Evolutionary conservation across 2,797 vertebrate genomes (phyloP), one percentile per base, ranked within the genome.

Genomic region (Ataeniobius toweri): DNA sequence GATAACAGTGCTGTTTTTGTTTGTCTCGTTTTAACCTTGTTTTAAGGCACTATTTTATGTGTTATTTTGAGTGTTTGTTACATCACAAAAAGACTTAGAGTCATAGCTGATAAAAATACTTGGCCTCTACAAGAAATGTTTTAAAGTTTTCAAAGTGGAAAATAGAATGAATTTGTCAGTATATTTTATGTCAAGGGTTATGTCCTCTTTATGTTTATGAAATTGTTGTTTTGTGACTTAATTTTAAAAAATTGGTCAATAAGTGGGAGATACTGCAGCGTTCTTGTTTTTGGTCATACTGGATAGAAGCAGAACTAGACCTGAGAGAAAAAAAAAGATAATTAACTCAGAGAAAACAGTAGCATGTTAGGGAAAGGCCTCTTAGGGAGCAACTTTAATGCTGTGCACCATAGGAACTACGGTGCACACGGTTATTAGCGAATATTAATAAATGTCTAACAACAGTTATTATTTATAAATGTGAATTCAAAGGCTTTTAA

Each of bases 1-100:
- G 81, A 71, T 53, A 75, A 77, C 72, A 22, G 16, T 77, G 76
- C 81, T 89, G 80, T 91, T 89, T 91, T 78, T 88, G 74, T 88
- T 87, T 73, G 73, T 84, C 76, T 85, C 55, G 73, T 78, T 86
- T 89, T 86, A 86, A 91, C 92, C 91, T 94, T 93, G 85, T 82
- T 86, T 83, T 76, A 22, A 82, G 91, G 89, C 86, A 74, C 13
- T 53, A 44, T 28, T 70, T 71, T 72, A 50, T 53, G 51, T 71
- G 76, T 63, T 71, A 65, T 82, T 88, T 70, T 31, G 24, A 31
- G 53, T 87, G 56, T 76, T 91, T 80, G 69, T 12, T 77, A 77
- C 81, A 79, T 80, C 56, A 69, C 65, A 16, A 78, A 48, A 18
- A 58, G 53, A 79, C 13, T 24, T 10, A 70, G 6, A 58, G 65